phyloP scores from a whole-genome alignment of 1,140 invertebrate genomes.

The Euwallacea similis region DNA sequence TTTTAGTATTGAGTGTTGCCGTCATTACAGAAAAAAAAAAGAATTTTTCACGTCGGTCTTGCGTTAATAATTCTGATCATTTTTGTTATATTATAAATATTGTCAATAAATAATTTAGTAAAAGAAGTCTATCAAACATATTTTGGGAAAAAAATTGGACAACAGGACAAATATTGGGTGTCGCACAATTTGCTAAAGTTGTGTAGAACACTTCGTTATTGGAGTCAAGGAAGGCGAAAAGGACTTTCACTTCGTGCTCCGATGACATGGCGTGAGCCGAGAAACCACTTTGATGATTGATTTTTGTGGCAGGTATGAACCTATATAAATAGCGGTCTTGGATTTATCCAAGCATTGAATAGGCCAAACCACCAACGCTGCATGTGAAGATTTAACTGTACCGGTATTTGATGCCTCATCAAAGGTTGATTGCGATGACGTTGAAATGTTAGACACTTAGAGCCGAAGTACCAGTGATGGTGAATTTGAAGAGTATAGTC shows the following conservation, averaged over 20 bases:
- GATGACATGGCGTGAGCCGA: conserved; percentile 8
- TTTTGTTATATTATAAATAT: neutral
- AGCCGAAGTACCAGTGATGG: no score
- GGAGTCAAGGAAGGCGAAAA: conserved; percentile 5
- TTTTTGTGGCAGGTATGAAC: neutral
- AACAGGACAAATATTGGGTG: conserved; percentile 16
- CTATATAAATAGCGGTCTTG: neutral
- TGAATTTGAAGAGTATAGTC: no score
- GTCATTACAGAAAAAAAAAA: neutral
- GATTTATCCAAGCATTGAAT: no score
- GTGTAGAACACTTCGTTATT: conserved; percentile 7
- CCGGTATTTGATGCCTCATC: no score
- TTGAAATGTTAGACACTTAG: no score
- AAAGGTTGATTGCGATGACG: no score
- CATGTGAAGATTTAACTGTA: no score
- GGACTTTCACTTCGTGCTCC: neutral
- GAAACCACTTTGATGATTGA: conserved; percentile 12
- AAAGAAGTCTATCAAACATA: conserved; percentile 4
- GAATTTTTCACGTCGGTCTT: neutral
- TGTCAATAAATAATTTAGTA: conserved; percentile 1
- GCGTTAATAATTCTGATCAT: neutral
- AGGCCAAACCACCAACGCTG: no score
- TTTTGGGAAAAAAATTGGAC: neutral
- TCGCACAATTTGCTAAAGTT: conserved; percentile 1
- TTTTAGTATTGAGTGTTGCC: neutral